Conservation (phyloP, 2,797 vertebrate genomes). For the Sitta carolinensis region DNA sequence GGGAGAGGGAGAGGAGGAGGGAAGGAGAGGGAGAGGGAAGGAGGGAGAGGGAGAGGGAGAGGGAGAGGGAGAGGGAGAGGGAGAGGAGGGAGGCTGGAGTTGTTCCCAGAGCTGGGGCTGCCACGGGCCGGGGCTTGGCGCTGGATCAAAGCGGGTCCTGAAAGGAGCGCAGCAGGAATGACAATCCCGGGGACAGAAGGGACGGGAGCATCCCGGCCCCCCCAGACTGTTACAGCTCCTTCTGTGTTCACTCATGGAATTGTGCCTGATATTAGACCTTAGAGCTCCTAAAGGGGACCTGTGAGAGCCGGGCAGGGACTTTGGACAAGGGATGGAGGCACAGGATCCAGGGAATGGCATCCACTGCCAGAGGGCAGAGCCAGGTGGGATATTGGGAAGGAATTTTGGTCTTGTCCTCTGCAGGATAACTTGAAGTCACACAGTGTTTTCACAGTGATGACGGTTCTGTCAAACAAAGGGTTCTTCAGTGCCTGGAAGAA, state of each 20-base stretch:
- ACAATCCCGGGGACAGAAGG: no score
- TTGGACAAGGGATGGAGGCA: neutral
- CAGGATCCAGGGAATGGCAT: neutral
- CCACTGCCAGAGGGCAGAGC: neutral
- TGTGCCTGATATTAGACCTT: rapidly evolving
- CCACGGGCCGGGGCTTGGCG: neutral
- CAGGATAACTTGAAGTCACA: neutral
- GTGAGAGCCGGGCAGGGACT: neutral
- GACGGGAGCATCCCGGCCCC: neutral
- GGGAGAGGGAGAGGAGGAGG: no score
- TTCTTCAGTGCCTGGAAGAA: neutral
- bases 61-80: neutral
- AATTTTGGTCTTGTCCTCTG: neutral
- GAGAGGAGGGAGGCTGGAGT: neutral
- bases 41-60: no score
- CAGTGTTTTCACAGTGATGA: neutral
- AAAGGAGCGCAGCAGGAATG: neutral
- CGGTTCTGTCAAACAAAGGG: neutral
- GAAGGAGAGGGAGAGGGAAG: no score
- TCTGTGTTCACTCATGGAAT: neutral
- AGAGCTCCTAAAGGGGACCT: neutral
- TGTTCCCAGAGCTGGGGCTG: neutral
- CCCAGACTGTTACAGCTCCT: neutral
- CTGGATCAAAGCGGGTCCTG: neutral
- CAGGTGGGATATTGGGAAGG: neutral